Evolutionary conservation across 2,888 invertebrate species (phyloP).

Genomic region (Chrysina gloriosa): DNA sequence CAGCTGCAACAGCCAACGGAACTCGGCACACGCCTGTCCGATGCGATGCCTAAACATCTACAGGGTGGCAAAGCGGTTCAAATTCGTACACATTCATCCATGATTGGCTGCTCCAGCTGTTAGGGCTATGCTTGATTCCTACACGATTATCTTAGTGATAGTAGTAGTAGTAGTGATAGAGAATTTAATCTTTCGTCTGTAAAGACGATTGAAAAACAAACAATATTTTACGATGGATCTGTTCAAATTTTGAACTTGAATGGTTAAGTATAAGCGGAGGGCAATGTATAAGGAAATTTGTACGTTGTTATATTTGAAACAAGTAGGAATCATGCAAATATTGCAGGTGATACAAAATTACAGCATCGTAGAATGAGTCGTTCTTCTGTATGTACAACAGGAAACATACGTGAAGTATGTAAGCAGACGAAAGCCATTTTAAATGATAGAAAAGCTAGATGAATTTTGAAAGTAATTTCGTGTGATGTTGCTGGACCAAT

Average conservation of each 20-base stretch:
- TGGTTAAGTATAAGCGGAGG: neutral
- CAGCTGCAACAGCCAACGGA: too few species aligned
- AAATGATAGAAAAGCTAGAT: conserved; percentile 44
- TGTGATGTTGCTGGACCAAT: conserved; percentile 42
- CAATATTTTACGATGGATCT: neutral
- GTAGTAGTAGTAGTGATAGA: too few species aligned
- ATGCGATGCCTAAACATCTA: too few species aligned
- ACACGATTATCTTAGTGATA: too few species aligned
- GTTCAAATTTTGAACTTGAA: neutral
- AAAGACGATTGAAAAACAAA: too few species aligned
- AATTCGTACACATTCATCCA: too few species aligned
- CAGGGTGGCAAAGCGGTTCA: too few species aligned
- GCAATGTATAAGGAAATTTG: neutral
- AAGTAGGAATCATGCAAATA: neutral
- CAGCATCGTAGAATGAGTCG: neutral
- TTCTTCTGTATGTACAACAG: neutral
- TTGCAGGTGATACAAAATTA: neutral
- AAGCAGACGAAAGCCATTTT: conserved; percentile 23
- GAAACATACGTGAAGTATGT: conserved; percentile 40
- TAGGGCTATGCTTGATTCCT: too few species aligned
- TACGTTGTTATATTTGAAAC: neutral
- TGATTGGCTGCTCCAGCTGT: too few species aligned
- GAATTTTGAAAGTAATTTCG: conserved; percentile 39
- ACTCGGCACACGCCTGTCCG: too few species aligned
- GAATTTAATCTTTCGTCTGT: too few species aligned